Percentiles rank a stretch among this genome's conserved stretches.
These are phyloP conservation scores for Phalacrocorax aristotelis DNA, from an alignment of 2,113 vertebrate species.

Conservation along the genomic window DNA sequence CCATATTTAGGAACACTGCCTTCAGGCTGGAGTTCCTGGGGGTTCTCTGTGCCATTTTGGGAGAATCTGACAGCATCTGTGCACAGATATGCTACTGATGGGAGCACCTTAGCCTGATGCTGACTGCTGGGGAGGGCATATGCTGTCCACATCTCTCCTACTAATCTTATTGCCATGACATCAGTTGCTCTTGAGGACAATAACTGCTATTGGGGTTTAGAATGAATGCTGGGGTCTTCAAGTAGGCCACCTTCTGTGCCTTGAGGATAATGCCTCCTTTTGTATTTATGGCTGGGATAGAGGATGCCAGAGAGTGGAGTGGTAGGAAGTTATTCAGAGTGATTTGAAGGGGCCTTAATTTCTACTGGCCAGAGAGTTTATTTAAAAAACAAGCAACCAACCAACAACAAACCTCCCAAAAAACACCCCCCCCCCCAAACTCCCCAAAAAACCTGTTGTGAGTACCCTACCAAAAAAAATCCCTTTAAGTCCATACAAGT, in stretches of 20 bases:
- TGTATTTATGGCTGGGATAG: neutral
- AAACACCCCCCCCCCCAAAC: neutral
- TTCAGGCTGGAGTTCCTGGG: neutral
- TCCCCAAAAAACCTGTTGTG: neutral
- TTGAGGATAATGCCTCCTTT: neutral
- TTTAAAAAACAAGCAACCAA: neutral
- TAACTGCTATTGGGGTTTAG: neutral
- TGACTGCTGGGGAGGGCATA: neutral
- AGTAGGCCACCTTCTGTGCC: neutral
- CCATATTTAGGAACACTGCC: neutral
- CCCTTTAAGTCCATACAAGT: neutral
- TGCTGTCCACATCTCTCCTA: neutral
- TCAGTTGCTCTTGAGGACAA: neutral
- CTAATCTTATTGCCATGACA: neutral
- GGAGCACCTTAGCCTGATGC: neutral
- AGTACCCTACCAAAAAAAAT: neutral
- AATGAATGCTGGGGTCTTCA: too few relatives aligned
- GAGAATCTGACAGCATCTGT: neutral
- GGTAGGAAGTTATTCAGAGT: neutral
- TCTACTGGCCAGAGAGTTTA: neutral
- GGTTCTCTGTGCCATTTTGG: neutral
- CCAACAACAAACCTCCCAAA: too few relatives aligned
- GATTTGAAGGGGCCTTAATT: neutral
- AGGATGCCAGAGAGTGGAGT: neutral
- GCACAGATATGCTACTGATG: neutral